Conservation (phyloP, 2,888 invertebrate genomes). For the Dermolepida albohirtum region DNA sequence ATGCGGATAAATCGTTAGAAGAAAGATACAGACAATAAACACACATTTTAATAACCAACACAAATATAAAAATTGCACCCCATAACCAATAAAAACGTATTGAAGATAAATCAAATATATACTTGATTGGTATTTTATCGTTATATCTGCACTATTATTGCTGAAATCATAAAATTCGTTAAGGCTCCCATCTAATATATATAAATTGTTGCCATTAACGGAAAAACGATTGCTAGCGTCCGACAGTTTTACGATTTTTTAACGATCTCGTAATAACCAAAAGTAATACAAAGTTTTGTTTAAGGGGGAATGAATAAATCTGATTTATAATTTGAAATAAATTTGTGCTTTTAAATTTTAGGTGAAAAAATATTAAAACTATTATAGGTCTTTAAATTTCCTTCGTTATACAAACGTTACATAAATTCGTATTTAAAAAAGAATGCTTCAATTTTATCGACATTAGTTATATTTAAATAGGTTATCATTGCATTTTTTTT, state of each 20-base stretch:
- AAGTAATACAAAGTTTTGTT: conserved; percentile 15
- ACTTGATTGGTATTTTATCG: conserved; percentile 39
- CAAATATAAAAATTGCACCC: conserved; percentile 37
- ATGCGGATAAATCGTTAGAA: conserved; percentile 24
- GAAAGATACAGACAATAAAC: conserved; percentile 31
- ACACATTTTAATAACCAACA: conserved; percentile 25
- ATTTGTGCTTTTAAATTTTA: background rate
- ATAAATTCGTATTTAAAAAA: too few relatives aligned
- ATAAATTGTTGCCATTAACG: conserved; percentile 23
- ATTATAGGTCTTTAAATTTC: too few relatives aligned
- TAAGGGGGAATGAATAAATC: conserved; percentile 4
- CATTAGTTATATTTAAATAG: too few relatives aligned
- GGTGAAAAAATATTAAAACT: too few relatives aligned
- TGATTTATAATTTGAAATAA: conserved; percentile 18
- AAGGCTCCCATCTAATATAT: conserved; percentile 30
- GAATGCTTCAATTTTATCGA: too few relatives aligned
- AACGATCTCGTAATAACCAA: conserved; percentile 29
- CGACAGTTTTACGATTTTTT: conserved; percentile 31
- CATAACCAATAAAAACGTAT: conserved; percentile 34
- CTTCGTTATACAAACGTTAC: too few relatives aligned
- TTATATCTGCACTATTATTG: conserved; percentile 34
- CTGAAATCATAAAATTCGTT: conserved; percentile 34
- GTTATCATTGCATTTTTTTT: too few relatives aligned
- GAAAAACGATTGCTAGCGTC: conserved; percentile 24
- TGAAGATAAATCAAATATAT: conserved; percentile 38